Evolutionary conservation across 2,888 invertebrate genomes (phyloP).

Genomic region (Oligia latruncula): DNA sequence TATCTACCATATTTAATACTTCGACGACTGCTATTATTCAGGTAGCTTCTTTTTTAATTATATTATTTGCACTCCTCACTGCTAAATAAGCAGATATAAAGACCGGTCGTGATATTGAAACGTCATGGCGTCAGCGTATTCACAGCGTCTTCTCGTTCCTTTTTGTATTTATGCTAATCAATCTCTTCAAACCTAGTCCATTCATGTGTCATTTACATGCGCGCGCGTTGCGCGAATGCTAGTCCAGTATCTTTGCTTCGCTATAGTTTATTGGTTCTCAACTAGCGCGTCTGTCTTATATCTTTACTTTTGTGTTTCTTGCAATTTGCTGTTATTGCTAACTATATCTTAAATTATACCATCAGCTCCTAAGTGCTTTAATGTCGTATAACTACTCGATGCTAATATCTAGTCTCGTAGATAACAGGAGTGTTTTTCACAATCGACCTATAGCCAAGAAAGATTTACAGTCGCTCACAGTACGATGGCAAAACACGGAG

Average conservation of each 20-base stretch:
- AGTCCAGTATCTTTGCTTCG: conserved; percentile 48
- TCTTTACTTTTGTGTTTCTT: conserved; percentile 65
- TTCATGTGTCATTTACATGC: conserved; percentile 72
- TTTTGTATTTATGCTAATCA: conserved; percentile 68
- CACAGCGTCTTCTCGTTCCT: conserved; percentile 53
- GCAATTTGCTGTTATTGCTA: conserved; percentile 62
- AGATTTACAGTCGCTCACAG: conserved; percentile 82
- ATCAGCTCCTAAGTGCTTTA: conserved; percentile 69
- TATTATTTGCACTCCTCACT: conserved; percentile 22
- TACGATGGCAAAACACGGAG: conserved; percentile 82
- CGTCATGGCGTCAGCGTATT: conserved; percentile 42
- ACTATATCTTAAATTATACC: conserved; percentile 69
- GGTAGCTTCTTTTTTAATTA: conserved; percentile 28
- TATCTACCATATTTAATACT: conserved; percentile 50
- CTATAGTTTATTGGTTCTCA: conserved; percentile 52
- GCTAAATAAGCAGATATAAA: conserved; percentile 36
- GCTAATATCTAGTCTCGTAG: conserved; percentile 68
- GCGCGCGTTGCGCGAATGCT: conserved; percentile 48
- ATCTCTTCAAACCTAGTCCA: conserved; percentile 64
- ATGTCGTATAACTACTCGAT: conserved; percentile 70
- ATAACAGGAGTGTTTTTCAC: conserved; percentile 82
- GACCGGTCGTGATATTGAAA: conserved; percentile 47
- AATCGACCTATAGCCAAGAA: conserved; percentile 82
- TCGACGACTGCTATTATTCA: conserved; percentile 35
- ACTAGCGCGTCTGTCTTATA: conserved; percentile 64